A percentile compares a stretch with the other conserved stretches of the same genome.
Evolutionary conservation across 2,888 invertebrate genomes (phyloP).

Genomic region (Chymomyza caudatula): DNA sequence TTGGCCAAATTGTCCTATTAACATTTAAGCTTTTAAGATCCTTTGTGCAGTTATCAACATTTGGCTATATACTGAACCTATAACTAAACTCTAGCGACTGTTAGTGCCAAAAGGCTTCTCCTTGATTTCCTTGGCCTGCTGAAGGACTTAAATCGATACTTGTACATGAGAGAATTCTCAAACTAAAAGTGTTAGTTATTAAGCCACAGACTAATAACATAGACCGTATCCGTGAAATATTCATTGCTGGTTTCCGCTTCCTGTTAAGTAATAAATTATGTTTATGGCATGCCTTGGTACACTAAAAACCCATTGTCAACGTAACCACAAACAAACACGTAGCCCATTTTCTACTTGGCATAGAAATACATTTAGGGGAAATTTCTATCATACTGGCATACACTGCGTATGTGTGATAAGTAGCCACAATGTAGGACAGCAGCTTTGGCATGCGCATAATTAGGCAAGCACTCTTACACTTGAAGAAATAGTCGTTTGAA

Average conservation of each 20-base stretch:
- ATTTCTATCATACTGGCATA: conserved; percentile 5
- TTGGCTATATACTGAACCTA: no score
- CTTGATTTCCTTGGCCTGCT: not conserved
- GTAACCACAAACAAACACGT: not conserved
- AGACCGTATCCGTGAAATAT: not conserved
- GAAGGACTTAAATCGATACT: not conserved
- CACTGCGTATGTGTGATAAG: conserved; percentile 39
- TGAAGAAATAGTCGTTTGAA: no score
- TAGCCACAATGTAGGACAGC: conserved; percentile 30
- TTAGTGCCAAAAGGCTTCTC: no score
- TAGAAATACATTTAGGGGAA: not conserved
- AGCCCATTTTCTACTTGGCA: not conserved
- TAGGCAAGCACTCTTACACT: not conserved
- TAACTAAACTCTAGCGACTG: no score
- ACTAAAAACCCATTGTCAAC: not conserved
- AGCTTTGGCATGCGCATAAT: no score
- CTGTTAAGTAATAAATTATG: not conserved
- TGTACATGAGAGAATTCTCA: not conserved
- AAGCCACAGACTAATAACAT: not conserved
- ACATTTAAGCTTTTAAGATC: no score
- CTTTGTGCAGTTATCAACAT: no score
- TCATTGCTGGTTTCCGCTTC: not conserved
- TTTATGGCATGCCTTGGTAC: not conserved
- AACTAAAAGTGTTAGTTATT: not conserved
- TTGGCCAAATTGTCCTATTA: no score